A percentile compares a stretch with the other conserved stretches of the same genome.
These are phyloP conservation scores for Carassius carassius DNA, from an alignment of 2,113 vertebrate genomes.

Conservation along the genomic window DNA sequence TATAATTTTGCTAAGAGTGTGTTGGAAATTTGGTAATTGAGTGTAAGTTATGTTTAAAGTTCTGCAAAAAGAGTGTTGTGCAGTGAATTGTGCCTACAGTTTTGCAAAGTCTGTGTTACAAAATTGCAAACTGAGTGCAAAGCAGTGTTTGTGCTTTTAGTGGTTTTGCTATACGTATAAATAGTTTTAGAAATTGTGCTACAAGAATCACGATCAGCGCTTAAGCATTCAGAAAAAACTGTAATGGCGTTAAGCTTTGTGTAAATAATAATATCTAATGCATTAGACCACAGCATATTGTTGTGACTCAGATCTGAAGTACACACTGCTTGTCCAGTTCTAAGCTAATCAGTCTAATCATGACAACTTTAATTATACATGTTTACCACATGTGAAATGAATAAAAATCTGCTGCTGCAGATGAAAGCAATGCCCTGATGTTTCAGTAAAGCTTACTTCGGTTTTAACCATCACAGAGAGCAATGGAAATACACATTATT, in stretches of 20 bases:
- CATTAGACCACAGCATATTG: background rate
- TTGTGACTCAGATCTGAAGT: conserved; percentile 10
- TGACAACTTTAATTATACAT: conserved; percentile 3
- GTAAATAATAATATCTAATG: conserved; percentile 20
- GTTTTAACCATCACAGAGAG: background rate
- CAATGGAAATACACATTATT: background rate
- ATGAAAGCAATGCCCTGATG: background rate
- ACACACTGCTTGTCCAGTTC: conserved; percentile 25
- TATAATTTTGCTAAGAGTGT: too few species aligned
- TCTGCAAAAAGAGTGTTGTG: too few species aligned
- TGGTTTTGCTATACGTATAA: too few species aligned
- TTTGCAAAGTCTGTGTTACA: too few species aligned
- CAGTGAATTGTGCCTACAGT: too few species aligned
- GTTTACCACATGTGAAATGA: conserved; percentile 17
- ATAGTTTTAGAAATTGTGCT: too few species aligned
- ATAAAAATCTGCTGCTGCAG: background rate
- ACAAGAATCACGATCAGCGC: too few species aligned
- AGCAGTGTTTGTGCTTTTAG: too few species aligned
- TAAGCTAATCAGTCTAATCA: conserved; percentile 27
- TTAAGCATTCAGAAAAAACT: too few species aligned
- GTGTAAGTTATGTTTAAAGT: too few species aligned
- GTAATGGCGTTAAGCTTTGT: background rate
- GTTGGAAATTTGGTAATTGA: too few species aligned
- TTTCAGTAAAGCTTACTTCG: background rate
- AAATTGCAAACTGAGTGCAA: too few species aligned